These are phyloP conservation scores for Psilopsiagon aurifrons DNA, from an alignment of 2,113 vertebrate genomes.

Conservation along the genomic window DNA sequence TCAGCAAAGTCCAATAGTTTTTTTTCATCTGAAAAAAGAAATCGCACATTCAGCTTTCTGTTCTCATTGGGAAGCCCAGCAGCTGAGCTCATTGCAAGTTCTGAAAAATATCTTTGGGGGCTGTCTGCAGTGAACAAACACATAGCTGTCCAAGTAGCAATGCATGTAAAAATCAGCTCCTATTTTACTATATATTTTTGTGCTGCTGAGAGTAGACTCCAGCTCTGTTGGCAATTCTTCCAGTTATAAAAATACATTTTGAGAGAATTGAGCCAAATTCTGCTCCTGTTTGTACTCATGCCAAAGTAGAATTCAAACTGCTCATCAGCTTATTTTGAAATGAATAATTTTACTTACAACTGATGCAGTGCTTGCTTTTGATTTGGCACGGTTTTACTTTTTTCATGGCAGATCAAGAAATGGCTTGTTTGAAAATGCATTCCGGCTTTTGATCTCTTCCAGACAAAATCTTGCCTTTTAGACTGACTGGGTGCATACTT, in stretches of 20 bases:
- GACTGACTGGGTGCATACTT: background rate
- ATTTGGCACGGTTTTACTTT: background rate
- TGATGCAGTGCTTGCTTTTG: background rate
- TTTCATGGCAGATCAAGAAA: conserved; percentile 6
- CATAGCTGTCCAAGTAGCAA: background rate
- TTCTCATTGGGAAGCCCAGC: background rate
- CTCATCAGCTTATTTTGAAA: background rate
- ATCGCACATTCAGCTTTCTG: background rate
- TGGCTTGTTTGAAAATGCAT: background rate
- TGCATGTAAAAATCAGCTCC: background rate
- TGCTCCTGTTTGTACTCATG: background rate
- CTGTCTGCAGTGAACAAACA: background rate
- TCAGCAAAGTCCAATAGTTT: background rate
- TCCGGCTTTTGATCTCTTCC: background rate
- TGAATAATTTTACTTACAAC: background rate
- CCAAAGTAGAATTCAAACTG: background rate
- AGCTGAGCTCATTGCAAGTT: background rate
- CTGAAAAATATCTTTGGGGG: background rate
- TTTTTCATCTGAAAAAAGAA: background rate
- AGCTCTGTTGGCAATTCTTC: background rate
- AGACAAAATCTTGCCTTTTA: background rate
- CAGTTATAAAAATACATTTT: background rate
- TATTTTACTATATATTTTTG: background rate
- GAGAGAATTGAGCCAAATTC: background rate
- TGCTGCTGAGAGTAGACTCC: background rate